phyloP scores from a whole-genome alignment of 2,113 vertebrate genomes.

The Corythaixoides concolor region DNA sequence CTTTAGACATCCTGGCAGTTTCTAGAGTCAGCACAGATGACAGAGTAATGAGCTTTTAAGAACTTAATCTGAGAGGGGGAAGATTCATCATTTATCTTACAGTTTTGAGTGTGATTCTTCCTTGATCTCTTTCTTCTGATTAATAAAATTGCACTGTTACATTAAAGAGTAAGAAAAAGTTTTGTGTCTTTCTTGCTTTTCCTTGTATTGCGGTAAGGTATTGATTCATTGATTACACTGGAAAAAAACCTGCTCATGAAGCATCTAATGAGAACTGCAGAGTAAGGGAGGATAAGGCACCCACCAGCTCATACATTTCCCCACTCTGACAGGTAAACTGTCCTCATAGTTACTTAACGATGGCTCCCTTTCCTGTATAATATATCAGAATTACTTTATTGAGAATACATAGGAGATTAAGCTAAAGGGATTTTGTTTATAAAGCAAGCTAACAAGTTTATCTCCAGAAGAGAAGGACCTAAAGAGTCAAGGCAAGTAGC shows the following conservation, averaged over 20 bases:
- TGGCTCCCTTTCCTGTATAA: background rate
- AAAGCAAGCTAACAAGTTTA: background rate
- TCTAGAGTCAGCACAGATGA: background rate
- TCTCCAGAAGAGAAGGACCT: background rate
- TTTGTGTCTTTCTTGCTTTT: background rate
- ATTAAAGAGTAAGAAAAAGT: background rate
- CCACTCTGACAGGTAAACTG: background rate
- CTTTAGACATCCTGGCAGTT: background rate
- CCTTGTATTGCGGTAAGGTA: background rate
- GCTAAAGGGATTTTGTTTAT: background rate
- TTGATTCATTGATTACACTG: background rate
- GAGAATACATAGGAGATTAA: background rate
- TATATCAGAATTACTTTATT: background rate
- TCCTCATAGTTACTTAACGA: background rate
- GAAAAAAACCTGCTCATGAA: background rate
- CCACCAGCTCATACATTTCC: background rate
- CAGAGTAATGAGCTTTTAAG: background rate
- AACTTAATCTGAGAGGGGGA: background rate
- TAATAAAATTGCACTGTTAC: background rate
- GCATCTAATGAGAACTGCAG: background rate
- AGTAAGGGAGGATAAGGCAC: background rate
- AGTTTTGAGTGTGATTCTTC: background rate
- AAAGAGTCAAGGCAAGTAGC: background rate
- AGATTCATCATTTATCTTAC: background rate
- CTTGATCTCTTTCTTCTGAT: background rate